Evolutionary conservation across 2,113 vertebrate genomes (phyloP).

Genomic region (Sylvicapra grimmia): DNA sequence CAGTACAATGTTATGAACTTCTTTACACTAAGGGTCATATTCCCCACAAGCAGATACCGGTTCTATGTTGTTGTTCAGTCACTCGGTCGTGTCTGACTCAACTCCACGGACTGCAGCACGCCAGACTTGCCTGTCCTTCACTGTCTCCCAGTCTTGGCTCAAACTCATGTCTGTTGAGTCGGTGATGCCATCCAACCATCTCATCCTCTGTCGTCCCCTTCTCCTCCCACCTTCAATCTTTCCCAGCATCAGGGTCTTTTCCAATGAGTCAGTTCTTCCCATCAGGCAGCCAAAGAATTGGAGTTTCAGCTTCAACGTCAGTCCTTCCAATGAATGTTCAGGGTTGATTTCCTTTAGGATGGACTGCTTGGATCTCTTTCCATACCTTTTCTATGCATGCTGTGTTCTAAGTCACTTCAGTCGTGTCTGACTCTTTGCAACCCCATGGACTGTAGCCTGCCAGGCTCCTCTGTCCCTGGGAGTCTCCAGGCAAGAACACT

Average conservation of each 20-base stretch:
- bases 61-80: background rate
- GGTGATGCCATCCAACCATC: background rate
- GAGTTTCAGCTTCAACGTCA: background rate
- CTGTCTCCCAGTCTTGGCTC: background rate
- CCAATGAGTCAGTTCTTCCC: background rate
- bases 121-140: background rate
- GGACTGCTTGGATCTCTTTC: background rate
- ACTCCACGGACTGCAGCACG: rapidly evolving
- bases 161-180: background rate
- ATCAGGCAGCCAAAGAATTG: background rate
- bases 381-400: background rate
- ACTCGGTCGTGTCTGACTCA: background rate
- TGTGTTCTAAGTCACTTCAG: background rate
- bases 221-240: background rate
- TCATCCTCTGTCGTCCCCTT: background rate
- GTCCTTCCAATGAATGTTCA: background rate
- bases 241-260: background rate
- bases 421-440: background rate
- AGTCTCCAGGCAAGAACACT: background rate
- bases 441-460: background rate
- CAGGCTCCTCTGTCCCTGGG: background rate
- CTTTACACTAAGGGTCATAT: background rate
- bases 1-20: background rate
- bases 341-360: background rate
- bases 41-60: background rate